These are phyloP conservation scores for Punctoribates punctum DNA, from an alignment of 2,888 invertebrate species.

Conservation along the genomic window DNA sequence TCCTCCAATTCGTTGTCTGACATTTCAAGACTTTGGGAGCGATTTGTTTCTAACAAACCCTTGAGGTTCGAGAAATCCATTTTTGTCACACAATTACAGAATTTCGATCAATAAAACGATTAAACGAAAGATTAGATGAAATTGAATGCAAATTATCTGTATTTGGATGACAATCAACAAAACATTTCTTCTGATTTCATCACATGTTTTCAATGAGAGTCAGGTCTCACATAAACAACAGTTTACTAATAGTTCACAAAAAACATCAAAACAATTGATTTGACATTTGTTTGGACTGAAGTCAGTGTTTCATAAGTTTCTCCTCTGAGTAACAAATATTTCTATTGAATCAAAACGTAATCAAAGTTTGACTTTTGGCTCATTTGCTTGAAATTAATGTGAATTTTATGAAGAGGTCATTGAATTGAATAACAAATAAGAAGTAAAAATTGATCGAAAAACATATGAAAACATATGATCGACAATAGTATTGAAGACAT, in stretches of 20 bases:
- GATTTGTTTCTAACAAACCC: constrained; percentile 21
- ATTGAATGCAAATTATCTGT: no score
- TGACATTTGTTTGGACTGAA: background rate
- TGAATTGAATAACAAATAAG: no score
- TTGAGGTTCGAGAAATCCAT: constrained; percentile 32
- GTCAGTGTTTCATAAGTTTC: background rate
- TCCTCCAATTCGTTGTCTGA: constrained; percentile 43
- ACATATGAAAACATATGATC: no score
- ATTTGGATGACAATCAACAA: no score
- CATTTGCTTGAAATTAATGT: background rate
- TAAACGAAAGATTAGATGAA: no score
- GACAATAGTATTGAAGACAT: background rate
- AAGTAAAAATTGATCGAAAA: no score
- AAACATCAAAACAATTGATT: background rate
- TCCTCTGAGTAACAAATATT: background rate
- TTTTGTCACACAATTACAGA: background rate
- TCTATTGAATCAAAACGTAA: no score
- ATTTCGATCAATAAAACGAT: background rate
- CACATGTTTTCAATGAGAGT: background rate
- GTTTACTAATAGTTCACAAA: background rate
- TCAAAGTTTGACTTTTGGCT: no score
- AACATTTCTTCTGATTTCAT: background rate
- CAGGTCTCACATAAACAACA: no score
- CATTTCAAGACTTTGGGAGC: constrained; percentile 22
- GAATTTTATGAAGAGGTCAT: background rate